Evolutionary conservation across 2,113 vertebrate species (phyloP), one percentile per base, ranked within the genome.

Genomic region (Heliornis fulica): DNA sequence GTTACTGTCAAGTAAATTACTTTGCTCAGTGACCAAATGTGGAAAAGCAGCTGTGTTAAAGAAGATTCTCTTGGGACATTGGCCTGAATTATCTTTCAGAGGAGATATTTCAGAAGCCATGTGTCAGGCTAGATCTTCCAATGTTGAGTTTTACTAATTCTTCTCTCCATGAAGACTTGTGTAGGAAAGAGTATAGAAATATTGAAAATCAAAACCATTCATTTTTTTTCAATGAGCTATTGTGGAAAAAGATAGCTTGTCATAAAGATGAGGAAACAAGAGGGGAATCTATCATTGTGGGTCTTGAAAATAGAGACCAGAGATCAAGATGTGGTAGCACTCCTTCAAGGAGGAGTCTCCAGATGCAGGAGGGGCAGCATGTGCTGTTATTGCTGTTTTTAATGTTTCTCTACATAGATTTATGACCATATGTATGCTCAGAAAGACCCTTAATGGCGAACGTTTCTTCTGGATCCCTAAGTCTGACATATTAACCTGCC

Each of bases 331-430:
- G 9, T 0, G 1, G n/a, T 34, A 46, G 3, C 4, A 72, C 15
- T 59, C 11, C 31, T 65, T 70, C 45, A n/a, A 4, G 29, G n/a
- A 61, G 76, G 57, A 53, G 32, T 66, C 22, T 9, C 9, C 43
- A 63, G 15, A 19, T 51, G 11, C 8, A 20, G 5, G 6, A 12
- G 11, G 15, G 21, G 9, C 3, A 63, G 13, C 16, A 29, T 11
- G 72, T 72, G 21, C 7, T 68, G 22, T 65, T 84, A 40, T 75
- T 94, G 89, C 68, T 78, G 29, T 15, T 64, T 87, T 78, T 94
- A 15, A 2, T 40, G 5, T 60, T 91, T 84, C 14, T 54, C 70
- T 79, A 66, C 15, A 19, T 11, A 71, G 46, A 25, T 9, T 13
- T 5, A n/a, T n/a, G 43, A 75, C 8, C 15, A 21, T 19, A 45